phyloP scores from a whole-genome alignment of 2,888 invertebrate species.

The Gibbula magus region DNA sequence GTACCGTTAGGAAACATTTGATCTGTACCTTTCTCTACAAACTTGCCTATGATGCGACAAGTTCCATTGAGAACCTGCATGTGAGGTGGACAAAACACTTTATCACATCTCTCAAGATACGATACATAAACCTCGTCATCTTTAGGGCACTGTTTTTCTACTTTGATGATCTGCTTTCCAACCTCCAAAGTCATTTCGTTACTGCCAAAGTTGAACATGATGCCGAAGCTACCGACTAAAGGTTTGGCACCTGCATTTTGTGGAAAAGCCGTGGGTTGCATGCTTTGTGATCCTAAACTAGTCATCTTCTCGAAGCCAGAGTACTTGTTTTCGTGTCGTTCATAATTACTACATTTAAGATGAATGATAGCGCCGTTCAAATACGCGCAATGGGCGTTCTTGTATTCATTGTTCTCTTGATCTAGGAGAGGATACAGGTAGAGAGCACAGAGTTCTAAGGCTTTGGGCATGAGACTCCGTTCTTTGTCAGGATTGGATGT shows the following conservation, averaged over 20 bases:
- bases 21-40: conserved; percentile 3
- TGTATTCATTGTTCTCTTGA: not conserved
- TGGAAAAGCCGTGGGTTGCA: too few species aligned
- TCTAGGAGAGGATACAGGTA: not conserved
- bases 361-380: too few species aligned
- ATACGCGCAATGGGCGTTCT: not conserved
- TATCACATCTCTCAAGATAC: conserved; percentile 11
- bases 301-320: too few species aligned
- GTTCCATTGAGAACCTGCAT: conserved; percentile 32
- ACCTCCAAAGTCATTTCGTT: conserved; percentile 29
- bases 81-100: conserved; percentile 18
- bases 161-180: not conserved
- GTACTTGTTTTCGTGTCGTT: too few species aligned
- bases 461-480: too few species aligned
- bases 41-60: conserved; percentile 34
- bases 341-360: too few species aligned
- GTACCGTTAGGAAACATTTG: not conserved
- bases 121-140: conserved; percentile 27
- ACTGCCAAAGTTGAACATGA: conserved; percentile 29
- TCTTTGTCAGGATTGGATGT: too few species aligned
- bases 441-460: not conserved
- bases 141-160: conserved; percentile 21
- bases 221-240: conserved; percentile 28
- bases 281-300: too few species aligned
- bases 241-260: too few species aligned